Conservation (phyloP, 2,888 invertebrate genomes). For the Luperina nickerlii region DNA sequence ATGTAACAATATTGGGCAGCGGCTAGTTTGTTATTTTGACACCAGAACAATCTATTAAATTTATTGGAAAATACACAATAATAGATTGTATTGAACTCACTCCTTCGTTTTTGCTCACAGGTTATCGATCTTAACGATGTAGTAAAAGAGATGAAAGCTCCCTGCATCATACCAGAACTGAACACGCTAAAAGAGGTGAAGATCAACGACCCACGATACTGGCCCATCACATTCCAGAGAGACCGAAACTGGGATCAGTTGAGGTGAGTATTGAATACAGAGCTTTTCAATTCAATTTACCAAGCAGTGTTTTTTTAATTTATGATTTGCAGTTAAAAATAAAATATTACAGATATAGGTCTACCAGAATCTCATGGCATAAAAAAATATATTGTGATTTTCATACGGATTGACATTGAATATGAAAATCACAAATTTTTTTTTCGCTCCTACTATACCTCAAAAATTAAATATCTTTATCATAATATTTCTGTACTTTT, state of each 20-base stretch:
- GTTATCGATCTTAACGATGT: constrained; percentile 86
- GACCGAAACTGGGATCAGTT: constrained; percentile 96
- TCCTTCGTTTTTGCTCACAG: constrained; percentile 75
- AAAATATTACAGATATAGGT: too few species aligned
- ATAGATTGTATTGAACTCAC: background rate
- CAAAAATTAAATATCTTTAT: background rate
- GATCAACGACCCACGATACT: constrained; percentile 96
- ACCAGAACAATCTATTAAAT: background rate
- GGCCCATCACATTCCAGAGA: constrained; percentile 96
- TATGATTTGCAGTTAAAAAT: too few species aligned
- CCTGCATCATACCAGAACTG: constrained; percentile 96
- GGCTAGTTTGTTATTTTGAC: background rate
- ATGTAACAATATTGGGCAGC: background rate
- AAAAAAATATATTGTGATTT: too few species aligned
- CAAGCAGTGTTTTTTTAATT: too few species aligned
- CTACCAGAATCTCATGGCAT: too few species aligned
- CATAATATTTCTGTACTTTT: background rate
- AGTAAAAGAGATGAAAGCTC: constrained; percentile 92
- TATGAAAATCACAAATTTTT: too few species aligned
- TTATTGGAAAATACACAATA: background rate
- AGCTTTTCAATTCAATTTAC: too few species aligned
- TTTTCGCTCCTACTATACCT: background rate
- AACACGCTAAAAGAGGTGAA: constrained; percentile 93
- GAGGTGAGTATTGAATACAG: constrained; percentile 87
- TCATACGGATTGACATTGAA: too few species aligned